phyloP scores from a whole-genome alignment of 2,888 invertebrate genomes.

The Parnassius mnemosyne region DNA sequence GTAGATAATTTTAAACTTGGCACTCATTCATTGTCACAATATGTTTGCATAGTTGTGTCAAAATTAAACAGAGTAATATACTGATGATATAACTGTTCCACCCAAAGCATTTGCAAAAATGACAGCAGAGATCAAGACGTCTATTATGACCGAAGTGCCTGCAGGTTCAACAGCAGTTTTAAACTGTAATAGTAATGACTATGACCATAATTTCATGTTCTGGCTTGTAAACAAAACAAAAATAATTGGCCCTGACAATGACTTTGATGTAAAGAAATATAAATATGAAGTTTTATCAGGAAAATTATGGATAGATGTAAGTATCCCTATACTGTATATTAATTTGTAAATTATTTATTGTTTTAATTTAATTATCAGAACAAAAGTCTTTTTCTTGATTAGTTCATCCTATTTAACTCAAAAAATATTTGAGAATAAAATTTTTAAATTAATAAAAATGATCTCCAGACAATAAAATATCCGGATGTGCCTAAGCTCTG shows the following conservation, averaged over 20 bases:
- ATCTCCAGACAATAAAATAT: too few species aligned
- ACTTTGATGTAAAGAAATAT: conserved; percentile 81
- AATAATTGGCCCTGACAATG: conserved; percentile 83
- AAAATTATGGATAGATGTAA: conserved; percentile 83
- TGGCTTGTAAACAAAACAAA: conserved; percentile 82
- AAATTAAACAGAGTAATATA: conserved; percentile 39
- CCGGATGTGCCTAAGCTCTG: too few species aligned
- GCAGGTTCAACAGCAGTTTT: conserved; percentile 81
- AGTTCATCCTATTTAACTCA: too few species aligned
- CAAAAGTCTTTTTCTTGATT: too few species aligned
- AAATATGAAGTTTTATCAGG: conserved; percentile 86
- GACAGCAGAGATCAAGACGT: conserved; percentile 50
- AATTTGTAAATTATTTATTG: not conserved
- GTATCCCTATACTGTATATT: conserved; percentile 37
- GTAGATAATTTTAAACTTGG: conserved; percentile 76
- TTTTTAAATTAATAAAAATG: too few species aligned
- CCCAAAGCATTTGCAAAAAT: conserved; percentile 40
- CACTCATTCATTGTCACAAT: conserved; percentile 62
- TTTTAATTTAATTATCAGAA: conserved; percentile 12
- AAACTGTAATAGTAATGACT: conserved; percentile 83
- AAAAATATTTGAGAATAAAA: too few species aligned
- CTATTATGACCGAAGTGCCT: conserved; percentile 72
- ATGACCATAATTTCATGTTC: conserved; percentile 83
- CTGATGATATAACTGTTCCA: conserved; percentile 52
- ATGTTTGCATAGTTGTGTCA: conserved; percentile 57